Conservation (phyloP, 2,797 vertebrate genomes). For the Pelodytes ibericus region DNA sequence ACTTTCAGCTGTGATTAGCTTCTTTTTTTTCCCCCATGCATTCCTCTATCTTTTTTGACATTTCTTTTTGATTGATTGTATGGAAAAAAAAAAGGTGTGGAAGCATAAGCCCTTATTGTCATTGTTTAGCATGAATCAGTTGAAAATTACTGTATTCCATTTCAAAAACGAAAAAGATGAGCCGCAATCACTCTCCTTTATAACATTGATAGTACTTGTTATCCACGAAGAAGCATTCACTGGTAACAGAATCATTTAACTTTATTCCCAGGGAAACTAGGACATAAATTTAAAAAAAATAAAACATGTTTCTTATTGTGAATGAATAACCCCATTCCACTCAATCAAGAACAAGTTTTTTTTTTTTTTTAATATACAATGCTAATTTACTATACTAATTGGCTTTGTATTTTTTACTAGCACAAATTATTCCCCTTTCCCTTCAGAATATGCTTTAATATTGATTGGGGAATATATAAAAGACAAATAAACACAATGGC, state of each 20-base stretch:
- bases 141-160: constrained; percentile 43
- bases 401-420: too few relatives aligned
- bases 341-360: too few relatives aligned
- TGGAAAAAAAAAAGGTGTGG: not conserved
- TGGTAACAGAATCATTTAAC: not conserved
- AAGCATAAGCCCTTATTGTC: constrained; percentile 33
- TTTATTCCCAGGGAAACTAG: not conserved
- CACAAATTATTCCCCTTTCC: too few relatives aligned
- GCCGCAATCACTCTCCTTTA: not conserved
- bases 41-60: constrained; percentile 20
- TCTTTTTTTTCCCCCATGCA: constrained; percentile 43
- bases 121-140: constrained; percentile 43
- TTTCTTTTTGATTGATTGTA: too few relatives aligned
- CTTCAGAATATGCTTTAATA: too few relatives aligned
- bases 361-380: too few relatives aligned
- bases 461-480: too few relatives aligned
- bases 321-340: too few relatives aligned
- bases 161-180: constrained; percentile 33
- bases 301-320: not conserved
- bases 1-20: constrained; percentile 24
- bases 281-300: not conserved
- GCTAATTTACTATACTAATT: too few relatives aligned
- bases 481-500: too few relatives aligned
- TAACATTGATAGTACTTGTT: not conserved
- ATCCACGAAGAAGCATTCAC: not conserved